Conservation (phyloP, 2,113 vertebrate species). For the Sinocyclocheilus maitianheensis region DNA sequence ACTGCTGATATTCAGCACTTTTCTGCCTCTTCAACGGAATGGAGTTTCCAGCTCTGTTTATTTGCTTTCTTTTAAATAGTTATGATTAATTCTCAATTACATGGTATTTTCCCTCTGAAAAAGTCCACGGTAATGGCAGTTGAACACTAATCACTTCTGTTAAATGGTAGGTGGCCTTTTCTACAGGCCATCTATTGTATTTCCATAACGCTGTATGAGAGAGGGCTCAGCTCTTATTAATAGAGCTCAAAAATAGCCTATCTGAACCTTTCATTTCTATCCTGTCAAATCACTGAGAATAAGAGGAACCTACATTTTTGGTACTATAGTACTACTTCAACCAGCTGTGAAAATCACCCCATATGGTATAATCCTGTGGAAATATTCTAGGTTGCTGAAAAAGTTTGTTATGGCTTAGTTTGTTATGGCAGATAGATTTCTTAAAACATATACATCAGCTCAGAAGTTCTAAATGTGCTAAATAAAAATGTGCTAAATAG, state of each 20-base stretch:
- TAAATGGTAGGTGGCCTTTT: background rate
- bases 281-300: background rate
- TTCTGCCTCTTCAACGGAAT: background rate
- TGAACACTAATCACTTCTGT: conserved; percentile 15
- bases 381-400: background rate
- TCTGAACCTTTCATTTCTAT: background rate
- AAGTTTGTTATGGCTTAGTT: background rate
- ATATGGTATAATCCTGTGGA: background rate
- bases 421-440: background rate
- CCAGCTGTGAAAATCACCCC: background rate
- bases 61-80: conserved; percentile 29
- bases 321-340: background rate
- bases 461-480: background rate
- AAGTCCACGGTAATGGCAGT: background rate
- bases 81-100: conserved; percentile 19
- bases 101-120: background rate
- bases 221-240: background rate
- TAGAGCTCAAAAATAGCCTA: background rate
- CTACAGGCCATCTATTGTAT: background rate
- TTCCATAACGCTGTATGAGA: no score
- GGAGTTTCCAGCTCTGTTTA: background rate
- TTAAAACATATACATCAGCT: background rate
- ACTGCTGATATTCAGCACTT: conserved; percentile 46
- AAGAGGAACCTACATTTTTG: background rate
- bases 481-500: background rate